Conservation (phyloP, 2,113 vertebrate species). For the Channa argus region DNA sequence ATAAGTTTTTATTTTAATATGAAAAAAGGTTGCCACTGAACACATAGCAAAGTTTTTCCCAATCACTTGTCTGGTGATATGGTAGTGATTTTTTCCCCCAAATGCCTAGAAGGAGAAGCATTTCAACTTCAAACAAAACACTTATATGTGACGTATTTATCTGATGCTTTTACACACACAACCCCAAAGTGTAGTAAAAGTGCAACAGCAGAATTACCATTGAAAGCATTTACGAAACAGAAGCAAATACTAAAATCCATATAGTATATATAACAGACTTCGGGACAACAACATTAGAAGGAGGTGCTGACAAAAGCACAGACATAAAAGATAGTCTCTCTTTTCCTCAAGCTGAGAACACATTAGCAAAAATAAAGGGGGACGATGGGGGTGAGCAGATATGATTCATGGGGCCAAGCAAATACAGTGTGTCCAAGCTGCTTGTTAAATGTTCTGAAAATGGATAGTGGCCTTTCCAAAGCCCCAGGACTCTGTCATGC, state of each 20-base stretch:
- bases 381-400: slow-evolving; percentile 45
- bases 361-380: slow-evolving; percentile 54
- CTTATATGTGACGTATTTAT: no score
- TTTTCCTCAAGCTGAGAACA: slow-evolving; percentile 33
- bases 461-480: slow-evolving; percentile 77
- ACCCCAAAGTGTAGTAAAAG: no score
- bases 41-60: no score
- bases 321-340: slow-evolving; percentile 20
- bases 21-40: no score
- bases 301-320: not conserved
- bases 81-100: no score
- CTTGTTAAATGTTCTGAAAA: slow-evolving; percentile 74
- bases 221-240: not conserved
- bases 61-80: no score
- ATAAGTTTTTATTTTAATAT: no score
- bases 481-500: slow-evolving; percentile 66
- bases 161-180: no score
- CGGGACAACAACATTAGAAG: not conserved
- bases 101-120: no score
- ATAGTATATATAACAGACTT: not conserved
- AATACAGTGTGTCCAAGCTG: slow-evolving; percentile 45
- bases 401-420: slow-evolving; percentile 56
- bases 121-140: no score
- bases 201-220: not conserved
- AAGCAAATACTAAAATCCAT: not conserved